Base-by-base conservation (phyloP, 2,113 vertebrate species). In the Acrocephalus kingi region DNA sequence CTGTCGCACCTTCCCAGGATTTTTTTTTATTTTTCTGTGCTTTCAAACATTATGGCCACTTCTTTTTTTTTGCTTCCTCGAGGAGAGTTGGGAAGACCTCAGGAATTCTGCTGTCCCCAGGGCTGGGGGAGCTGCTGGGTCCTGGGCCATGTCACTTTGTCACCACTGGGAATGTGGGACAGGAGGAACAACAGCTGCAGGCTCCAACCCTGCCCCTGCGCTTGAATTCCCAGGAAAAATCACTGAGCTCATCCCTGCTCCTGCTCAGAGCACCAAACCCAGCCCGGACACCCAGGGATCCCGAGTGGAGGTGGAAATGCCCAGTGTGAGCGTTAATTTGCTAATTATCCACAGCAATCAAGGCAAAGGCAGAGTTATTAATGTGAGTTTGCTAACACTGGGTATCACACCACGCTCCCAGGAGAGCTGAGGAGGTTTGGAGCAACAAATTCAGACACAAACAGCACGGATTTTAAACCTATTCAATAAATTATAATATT, bases 221-320 rank as follows among this genome's bases (percentile, higher is more conserved):
- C 4, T 3, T 22, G 0, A 1, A 8, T 5, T 15, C 12, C 12
- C 51, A 14, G n/a, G 5, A 22, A 21, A 16, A 4, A 13, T 2
- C n/a, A 1, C 27, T 30, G 0, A 7, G 41, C 59, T 1, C 28
- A 24, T 3, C 19, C 39, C 46, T 17, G 13, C 7, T 8, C 37
- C 48, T 24, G 22, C 76, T 8, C 80, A 5, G 7, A 28, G 54
- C 61, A 13, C 1, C 6, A 0, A 0, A 14, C 0, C 11, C 31
- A 2, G n/a, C 9, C 15, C 14, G 64, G 8, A 1, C 4, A 12
- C 5, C 7, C 33, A 9, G 18, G 43, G 35, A 13, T 4, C 11
- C n/a, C 2, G 19, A 3, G 10, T 0, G 16, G 13, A 7, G 21
- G 12, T 2, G 20, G n/a, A 22, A 13, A 46, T 2, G 39, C 17